Percentiles rank a stretch among this genome's conserved stretches.
Evolutionary conservation across 2,888 invertebrate species (phyloP).

Genomic region (Autographa pulchrina): DNA sequence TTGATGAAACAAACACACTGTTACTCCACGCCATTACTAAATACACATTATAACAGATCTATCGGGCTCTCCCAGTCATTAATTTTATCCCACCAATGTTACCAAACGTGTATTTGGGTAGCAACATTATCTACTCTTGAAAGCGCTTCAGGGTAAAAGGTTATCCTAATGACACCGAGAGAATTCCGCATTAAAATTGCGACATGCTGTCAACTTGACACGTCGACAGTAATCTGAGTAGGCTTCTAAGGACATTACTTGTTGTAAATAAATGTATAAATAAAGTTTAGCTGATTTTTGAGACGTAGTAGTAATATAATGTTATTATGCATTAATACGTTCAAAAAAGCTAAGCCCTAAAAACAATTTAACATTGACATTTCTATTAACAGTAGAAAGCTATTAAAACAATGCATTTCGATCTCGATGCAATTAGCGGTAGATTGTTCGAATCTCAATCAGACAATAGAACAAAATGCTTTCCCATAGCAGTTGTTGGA

Average conservation of each 20-base stretch:
- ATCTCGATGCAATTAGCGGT: slow-evolving; percentile 53
- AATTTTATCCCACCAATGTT: slow-evolving; percentile 11
- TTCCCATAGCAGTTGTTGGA: slow-evolving; percentile 48
- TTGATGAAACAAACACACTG: slow-evolving; percentile 28
- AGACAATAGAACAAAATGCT: slow-evolving; percentile 52
- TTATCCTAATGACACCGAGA: background rate
- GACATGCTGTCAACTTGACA: background rate
- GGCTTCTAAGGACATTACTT: background rate
- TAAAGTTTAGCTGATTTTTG: too few species aligned
- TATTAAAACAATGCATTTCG: slow-evolving; percentile 52
- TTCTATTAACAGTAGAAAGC: slow-evolving; percentile 49
- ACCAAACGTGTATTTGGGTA: background rate
- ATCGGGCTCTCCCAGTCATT: slow-evolving; percentile 14
- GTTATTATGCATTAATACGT: background rate
- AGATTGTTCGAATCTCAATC: slow-evolving; percentile 50
- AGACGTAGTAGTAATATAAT: background rate
- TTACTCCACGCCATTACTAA: slow-evolving; percentile 18
- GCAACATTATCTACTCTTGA: background rate
- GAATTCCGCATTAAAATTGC: background rate
- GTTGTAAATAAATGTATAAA: too few species aligned
- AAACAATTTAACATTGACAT: slow-evolving; percentile 24
- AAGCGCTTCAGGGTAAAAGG: background rate
- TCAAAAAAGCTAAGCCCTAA: background rate
- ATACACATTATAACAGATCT: background rate
- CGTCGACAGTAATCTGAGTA: background rate